Evolutionary conservation across 2,888 invertebrate genomes (phyloP), one percentile per base, ranked within the genome.

Genomic region (Cheiracanthium punctorium): DNA sequence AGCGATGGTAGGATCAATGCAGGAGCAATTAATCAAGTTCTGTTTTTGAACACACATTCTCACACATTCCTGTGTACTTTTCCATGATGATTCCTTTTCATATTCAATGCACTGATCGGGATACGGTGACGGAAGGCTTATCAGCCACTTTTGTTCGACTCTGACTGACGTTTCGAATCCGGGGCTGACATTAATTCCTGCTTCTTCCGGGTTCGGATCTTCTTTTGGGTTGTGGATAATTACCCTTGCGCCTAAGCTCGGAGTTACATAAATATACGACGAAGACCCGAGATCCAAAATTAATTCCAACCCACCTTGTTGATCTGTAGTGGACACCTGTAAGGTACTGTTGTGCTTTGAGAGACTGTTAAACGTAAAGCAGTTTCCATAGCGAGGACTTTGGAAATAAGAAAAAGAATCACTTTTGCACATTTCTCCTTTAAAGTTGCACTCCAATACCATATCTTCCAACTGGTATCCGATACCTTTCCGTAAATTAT

Each of bases 291-390:
- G n/a, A 24, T 80, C 30, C 4, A 80, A 24, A 4, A 33, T 14
- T 2, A 80, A 8, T 12, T 73, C 73, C 24, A 80, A 43, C 0
- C 67, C 67, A 0, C 8, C 32, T 17, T 0, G 28, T 1, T 28
- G 5, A n/a, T n/a, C 14, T 24, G 2, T 12, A 1, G 29, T 12
- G 7, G 65, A 32, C 2, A 37, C 14, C 5, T 24, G 14, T 2
- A 43, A 20, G 0, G n/a, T 10, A 17, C 28, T n/a, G 1, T 20
- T 24, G 24, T 24, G 1, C 5, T 32, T 20, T n/a, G 7, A 17
- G 30, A 8, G 20, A 20, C 37, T 71, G 28, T 69, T 82, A 48
- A 80, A 80, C n/a, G 80, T 80, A 43, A 32, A 80, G 28, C 80
- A 80, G 29, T 82, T 75, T 8, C 81, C 75, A 58, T 67, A 82